These are phyloP conservation scores for Machimus atricapillus DNA, from an alignment of 2,888 invertebrate genomes.

Conservation along the genomic window DNA sequence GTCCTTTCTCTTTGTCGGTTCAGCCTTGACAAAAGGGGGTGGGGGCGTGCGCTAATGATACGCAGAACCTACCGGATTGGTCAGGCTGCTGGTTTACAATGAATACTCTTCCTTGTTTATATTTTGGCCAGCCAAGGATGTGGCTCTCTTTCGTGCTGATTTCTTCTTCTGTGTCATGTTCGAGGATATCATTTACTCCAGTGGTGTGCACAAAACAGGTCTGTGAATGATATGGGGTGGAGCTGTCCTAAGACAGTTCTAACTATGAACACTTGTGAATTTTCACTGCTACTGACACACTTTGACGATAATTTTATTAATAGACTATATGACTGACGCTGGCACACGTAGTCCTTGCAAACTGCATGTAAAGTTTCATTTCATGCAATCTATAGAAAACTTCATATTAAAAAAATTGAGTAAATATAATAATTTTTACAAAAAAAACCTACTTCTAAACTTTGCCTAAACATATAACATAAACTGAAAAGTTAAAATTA, in stretches of 20 bases:
- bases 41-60: slow-evolving; percentile 15
- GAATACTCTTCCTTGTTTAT: slow-evolving; percentile 1
- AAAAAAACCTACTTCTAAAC: no score
- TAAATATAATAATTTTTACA: no score
- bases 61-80: slow-evolving; percentile 7
- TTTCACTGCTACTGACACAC: slow-evolving; percentile 20
- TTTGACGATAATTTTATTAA: slow-evolving; percentile 30
- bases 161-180: slow-evolving; percentile 14
- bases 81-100: neutral
- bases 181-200: slow-evolving; percentile 23
- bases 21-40: neutral
- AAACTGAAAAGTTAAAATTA: no score
- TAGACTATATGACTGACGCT: slow-evolving; percentile 2
- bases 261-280: neutral
- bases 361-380: no score
- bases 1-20: neutral
- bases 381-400: no score
- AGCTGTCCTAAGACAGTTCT: neutral
- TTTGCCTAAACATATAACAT: no score
- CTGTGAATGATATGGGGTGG: slow-evolving; percentile 32
- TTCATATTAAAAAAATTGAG: no score
- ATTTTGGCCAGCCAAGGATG: slow-evolving; percentile 22
- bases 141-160: slow-evolving; percentile 12
- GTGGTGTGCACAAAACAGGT: slow-evolving; percentile 27
- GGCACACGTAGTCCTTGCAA: neutral